phyloP scores from a whole-genome alignment of 1,140 invertebrate genomes.

The Nilaparvata lugens region DNA sequence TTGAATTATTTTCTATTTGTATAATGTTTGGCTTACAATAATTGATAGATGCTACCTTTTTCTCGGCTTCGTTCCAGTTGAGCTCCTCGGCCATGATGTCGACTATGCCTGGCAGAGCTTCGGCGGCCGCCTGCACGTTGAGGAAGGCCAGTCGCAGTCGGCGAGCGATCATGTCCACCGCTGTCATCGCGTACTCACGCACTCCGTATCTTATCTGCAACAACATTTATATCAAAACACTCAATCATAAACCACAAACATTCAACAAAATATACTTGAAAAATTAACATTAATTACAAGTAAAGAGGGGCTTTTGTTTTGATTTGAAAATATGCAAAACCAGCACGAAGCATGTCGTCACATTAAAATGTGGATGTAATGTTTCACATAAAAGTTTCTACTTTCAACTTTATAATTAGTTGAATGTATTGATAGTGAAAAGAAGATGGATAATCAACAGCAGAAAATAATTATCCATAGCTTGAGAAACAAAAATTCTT shows the following conservation, averaged over 20 bases:
- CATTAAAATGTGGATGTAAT: too few species aligned
- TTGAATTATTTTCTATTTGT: too few species aligned
- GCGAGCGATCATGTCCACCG: conserved; percentile 93
- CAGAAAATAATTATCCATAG: too few species aligned
- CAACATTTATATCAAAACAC: neutral
- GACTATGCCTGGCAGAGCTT: conserved; percentile 84
- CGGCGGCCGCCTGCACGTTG: conserved; percentile 92
- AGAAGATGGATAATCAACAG: too few species aligned
- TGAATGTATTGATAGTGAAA: too few species aligned
- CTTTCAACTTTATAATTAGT: too few species aligned
- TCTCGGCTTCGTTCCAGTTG: conserved; percentile 79
- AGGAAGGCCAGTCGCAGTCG: conserved; percentile 89
- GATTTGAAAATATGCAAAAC: too few species aligned
- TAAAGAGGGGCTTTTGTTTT: too few species aligned
- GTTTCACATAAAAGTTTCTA: too few species aligned
- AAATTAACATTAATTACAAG: neutral
- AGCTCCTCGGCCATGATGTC: conserved; percentile 96
- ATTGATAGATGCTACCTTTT: conserved; percentile 43
- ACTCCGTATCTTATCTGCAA: conserved; percentile 75
- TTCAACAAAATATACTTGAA: neutral
- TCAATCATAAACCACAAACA: neutral
- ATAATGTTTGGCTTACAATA: too few species aligned
- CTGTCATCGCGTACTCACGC: conserved; percentile 91
- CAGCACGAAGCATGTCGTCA: too few species aligned
- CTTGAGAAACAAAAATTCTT: too few species aligned